Conservation (phyloP, 2,113 vertebrate genomes). For the Empidonax traillii region DNA sequence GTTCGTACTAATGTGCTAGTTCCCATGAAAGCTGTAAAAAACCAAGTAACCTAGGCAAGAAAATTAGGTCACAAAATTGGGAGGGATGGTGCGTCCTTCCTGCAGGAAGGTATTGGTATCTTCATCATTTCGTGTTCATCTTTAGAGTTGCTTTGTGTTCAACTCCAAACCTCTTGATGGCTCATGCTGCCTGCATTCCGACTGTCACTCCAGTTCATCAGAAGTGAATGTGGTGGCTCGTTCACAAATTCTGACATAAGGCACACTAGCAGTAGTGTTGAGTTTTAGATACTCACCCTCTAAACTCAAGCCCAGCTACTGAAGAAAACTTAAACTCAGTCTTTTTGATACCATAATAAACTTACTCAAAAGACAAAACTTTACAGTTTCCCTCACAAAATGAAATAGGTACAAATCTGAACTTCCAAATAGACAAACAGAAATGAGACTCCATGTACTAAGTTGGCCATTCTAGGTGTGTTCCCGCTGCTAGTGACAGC, state of each 20-base stretch:
- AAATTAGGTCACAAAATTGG: fast-evolving
- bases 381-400: background rate
- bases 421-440: background rate
- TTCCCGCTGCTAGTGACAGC: background rate
- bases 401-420: background rate
- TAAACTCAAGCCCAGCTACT: background rate
- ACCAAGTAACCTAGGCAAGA: background rate
- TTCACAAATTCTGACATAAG: background rate
- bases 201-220: background rate
- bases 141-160: background rate
- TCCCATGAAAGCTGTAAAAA: background rate
- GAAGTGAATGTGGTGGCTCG: background rate
- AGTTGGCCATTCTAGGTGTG: background rate
- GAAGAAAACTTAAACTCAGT: background rate
- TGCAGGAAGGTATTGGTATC: background rate
- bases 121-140: background rate
- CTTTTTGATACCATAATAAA: background rate
- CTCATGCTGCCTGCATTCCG: background rate
- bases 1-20: background rate
- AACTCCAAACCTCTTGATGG: background rate
- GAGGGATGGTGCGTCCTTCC: background rate
- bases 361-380: background rate
- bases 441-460: background rate
- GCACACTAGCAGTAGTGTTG: background rate
- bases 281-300: background rate